Conservation (phyloP, 2,888 invertebrate genomes). For the Heterodera filipjevi region DNA sequence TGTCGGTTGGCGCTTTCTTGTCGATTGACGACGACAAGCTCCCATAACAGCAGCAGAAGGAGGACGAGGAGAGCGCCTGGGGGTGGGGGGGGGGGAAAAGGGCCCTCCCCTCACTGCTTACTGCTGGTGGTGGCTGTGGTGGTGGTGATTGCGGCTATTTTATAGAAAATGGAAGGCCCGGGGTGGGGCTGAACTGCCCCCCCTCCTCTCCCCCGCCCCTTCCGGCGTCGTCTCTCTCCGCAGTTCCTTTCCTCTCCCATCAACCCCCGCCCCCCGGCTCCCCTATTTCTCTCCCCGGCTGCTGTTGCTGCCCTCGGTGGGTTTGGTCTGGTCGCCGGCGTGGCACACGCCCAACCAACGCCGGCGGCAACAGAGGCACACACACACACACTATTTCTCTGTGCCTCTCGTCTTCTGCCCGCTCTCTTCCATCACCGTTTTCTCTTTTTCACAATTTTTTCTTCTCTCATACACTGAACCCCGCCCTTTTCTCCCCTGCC, state of each 20-base stretch:
- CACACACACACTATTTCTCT: neutral
- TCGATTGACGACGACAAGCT: neutral
- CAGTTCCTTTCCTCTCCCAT: neutral
- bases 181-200: neutral
- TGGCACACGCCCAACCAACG: too few species aligned
- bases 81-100: neutral
- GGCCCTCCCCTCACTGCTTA: neutral
- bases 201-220: neutral
- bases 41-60: too few species aligned
- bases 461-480: too few species aligned
- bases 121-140: neutral
- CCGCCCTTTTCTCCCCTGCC: neutral
- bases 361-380: neutral
- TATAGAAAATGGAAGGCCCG: neutral
- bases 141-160: neutral
- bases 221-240: neutral
- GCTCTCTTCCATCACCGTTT: neutral
- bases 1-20: slow-evolving; percentile 12
- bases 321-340: too few species aligned
- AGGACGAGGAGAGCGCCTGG: neutral
- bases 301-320: too few species aligned
- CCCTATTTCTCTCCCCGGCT: too few species aligned
- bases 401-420: neutral
- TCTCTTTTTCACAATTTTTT: neutral
- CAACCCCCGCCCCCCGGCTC: neutral